These are phyloP conservation scores for Vespertilio murinus DNA, from an alignment of 2,797 vertebrate species.

Conservation along the genomic window DNA sequence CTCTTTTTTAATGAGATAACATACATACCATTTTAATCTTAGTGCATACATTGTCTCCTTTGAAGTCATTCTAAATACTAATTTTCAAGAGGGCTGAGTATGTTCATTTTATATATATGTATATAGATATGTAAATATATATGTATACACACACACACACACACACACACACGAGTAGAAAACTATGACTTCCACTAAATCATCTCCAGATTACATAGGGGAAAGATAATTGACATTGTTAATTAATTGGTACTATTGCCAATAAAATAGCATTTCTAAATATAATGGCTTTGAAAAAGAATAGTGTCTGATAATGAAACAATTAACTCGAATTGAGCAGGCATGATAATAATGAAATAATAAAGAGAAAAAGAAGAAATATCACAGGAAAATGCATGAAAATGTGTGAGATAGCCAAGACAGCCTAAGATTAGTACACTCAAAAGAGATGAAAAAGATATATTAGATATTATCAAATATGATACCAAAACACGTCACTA, in stretches of 20 bases:
- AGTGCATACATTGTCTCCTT: not conserved
- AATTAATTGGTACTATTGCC: constrained; percentile 13
- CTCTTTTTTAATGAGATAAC: not conserved
- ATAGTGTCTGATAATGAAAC: not conserved
- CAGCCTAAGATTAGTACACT: not conserved
- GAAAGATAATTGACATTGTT: constrained; percentile 44
- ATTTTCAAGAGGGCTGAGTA: constrained; percentile 34
- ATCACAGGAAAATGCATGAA: constrained; percentile 12
- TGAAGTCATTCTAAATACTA: constrained; percentile 39
- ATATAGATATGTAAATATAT: not conserved
- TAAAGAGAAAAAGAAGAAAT: not conserved
- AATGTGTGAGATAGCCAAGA: not conserved
- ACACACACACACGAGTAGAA: not conserved
- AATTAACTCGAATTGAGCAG: constrained; percentile 3
- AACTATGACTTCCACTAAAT: constrained; percentile 12
- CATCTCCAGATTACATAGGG: constrained; percentile 34
- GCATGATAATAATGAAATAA: constrained; percentile 18
- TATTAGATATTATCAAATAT: not conserved
- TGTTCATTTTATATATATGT: constrained; percentile 16
- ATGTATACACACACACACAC: not conserved
- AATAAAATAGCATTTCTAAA: constrained; percentile 44
- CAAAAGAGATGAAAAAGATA: not conserved
- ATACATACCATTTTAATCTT: not conserved
- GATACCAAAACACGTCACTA: not conserved
- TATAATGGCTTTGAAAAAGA: constrained; percentile 33